Percentiles rank a stretch among this genome's conserved stretches.
phyloP scores from a whole-genome alignment of 1,140 invertebrate species.

The Drosophila arizonae region DNA sequence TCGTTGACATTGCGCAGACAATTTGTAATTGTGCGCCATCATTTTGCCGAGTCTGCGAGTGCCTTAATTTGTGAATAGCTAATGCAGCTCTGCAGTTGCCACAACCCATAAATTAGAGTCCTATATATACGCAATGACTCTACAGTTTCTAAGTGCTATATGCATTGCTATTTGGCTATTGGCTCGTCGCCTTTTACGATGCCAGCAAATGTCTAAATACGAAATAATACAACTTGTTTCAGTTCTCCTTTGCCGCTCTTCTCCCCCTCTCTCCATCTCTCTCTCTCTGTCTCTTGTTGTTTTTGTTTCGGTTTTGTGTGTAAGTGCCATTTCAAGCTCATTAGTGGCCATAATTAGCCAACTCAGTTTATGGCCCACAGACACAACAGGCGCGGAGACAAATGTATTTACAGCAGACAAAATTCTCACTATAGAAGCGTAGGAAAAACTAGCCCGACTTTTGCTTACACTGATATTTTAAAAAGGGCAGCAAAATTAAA shows the following conservation, averaged over 20 bases:
- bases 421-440: conserved; percentile 31
- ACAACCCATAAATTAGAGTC: conserved; percentile 36
- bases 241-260: neutral
- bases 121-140: neutral
- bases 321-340: conserved; percentile 80
- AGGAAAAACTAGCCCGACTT: neutral
- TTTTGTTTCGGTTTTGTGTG: conserved; percentile 47
- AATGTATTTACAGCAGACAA: conserved; percentile 43
- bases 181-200: conserved; percentile 36
- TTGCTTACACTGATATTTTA: neutral
- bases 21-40: conserved; percentile 45
- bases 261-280: conserved; percentile 1
- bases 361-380: conserved; percentile 71
- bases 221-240: conserved; percentile 25
- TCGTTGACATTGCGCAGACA: conserved; percentile 56
- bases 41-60: conserved; percentile 11
- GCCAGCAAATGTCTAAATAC: conserved; percentile 38
- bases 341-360: conserved; percentile 79
- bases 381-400: conserved; percentile 48
- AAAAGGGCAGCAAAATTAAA: too few species aligned
- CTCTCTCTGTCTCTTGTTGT: conserved; percentile 16
- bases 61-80: conserved; percentile 38
- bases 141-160: conserved; percentile 18
- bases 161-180: conserved; percentile 21
- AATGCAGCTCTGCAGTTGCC: conserved; percentile 29